These are phyloP conservation scores for Monopis laevigella DNA, from an alignment of 2,888 invertebrate species.

Conservation along the genomic window DNA sequence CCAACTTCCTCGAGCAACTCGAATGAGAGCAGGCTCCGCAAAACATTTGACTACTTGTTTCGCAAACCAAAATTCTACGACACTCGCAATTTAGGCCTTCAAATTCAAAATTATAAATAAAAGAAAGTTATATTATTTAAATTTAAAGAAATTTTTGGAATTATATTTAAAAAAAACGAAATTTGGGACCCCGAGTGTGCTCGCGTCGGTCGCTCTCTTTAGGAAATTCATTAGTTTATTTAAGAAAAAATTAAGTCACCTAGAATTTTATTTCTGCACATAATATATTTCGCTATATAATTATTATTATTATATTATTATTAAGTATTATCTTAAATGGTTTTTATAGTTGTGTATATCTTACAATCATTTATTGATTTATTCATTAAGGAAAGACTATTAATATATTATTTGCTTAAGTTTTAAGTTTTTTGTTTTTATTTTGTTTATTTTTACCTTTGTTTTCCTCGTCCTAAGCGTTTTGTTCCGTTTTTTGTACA, in stretches of 20 bases:
- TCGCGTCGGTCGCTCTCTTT: conserved; percentile 38
- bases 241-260: conserved; percentile 68
- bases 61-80: conserved; percentile 71
- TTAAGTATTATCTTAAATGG: conserved; percentile 65
- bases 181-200: conserved; percentile 32
- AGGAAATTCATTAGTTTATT: conserved; percentile 65
- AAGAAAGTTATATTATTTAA: conserved; percentile 61
- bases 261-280: conserved; percentile 69
- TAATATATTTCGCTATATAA: conserved; percentile 68
- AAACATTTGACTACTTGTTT: conserved; percentile 42
- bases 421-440: conserved; percentile 57
- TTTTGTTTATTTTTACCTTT: conserved; percentile 39
- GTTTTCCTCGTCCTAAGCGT: conserved; percentile 42
- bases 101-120: conserved; percentile 70
- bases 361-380: conserved; percentile 67
- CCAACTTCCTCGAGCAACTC: conserved; percentile 98
- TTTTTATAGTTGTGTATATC: conserved; percentile 68
- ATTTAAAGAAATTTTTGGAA: conserved; percentile 48
- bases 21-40: conserved; percentile 73
- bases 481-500: conserved; percentile 32
- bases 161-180: conserved; percentile 59
- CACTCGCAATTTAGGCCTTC: conserved; percentile 75
- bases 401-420: conserved; percentile 68
- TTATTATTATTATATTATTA: conserved; percentile 60
- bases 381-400: conserved; percentile 65